Conservation (phyloP, 2,797 vertebrate species). For the Orestias chungarensis region DNA sequence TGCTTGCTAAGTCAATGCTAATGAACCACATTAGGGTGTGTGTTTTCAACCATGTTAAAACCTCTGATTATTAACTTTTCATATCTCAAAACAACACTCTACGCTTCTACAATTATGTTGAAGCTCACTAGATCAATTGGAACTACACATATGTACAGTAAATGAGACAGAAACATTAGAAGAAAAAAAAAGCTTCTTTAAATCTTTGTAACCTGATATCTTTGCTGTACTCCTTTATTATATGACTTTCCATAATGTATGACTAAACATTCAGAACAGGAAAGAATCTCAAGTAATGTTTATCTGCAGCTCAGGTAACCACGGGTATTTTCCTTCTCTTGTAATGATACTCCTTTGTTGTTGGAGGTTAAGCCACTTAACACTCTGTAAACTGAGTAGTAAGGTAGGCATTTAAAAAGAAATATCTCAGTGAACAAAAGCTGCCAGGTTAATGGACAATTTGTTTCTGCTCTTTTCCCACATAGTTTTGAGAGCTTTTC, state of each 20-base stretch:
- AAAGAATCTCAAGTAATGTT: slow-evolving; percentile 17
- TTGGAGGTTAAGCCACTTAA: slow-evolving; percentile 3
- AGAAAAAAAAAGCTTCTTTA: too few relatives aligned
- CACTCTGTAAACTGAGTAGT: slow-evolving; percentile 10
- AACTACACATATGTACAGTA: background rate
- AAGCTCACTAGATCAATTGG: background rate
- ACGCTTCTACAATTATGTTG: background rate
- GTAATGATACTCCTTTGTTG: background rate
- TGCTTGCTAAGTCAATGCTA: slow-evolving; percentile 39
- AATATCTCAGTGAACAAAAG: slow-evolving; percentile 30
- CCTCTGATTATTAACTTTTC: background rate
- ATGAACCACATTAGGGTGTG: slow-evolving; percentile 12
- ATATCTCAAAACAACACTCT: background rate
- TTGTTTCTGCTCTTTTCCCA: background rate
- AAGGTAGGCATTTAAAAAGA: background rate
- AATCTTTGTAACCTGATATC: background rate
- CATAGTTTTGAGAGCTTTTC: background rate
- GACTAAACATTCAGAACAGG: slow-evolving; percentile 19
- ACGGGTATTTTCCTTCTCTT: background rate
- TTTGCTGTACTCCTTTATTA: background rate
- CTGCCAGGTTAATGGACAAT: background rate
- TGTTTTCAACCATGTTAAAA: background rate
- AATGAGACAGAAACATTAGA: background rate
- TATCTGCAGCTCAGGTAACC: slow-evolving; percentile 23
- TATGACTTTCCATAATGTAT: background rate